These are phyloP conservation scores for Zapornia atra DNA, from an alignment of 2,113 vertebrate genomes.

Conservation along the genomic window DNA sequence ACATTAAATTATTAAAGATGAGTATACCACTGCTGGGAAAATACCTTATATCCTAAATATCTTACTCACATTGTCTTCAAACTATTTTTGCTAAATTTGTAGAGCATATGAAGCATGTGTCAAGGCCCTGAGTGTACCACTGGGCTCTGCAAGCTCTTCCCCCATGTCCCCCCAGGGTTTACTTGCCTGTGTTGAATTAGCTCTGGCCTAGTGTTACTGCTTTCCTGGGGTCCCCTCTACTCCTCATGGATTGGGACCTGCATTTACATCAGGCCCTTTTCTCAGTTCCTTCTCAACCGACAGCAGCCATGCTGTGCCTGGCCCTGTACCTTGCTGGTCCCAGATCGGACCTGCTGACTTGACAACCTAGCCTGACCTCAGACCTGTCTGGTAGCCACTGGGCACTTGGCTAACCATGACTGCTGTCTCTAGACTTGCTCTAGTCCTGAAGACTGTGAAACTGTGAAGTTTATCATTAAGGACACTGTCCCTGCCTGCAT, in stretches of 20 bases:
- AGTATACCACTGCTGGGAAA: background rate
- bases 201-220: background rate
- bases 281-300: background rate
- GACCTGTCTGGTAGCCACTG: background rate
- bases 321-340: background rate
- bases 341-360: background rate
- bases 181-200: background rate
- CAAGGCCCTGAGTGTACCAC: background rate
- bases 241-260: background rate
- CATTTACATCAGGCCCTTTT: background rate
- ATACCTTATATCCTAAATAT: background rate
- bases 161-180: rapidly evolving
- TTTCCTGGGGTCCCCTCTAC: background rate
- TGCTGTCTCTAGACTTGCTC: background rate
- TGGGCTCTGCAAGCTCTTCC: background rate
- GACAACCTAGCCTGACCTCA: background rate
- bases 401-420: background rate
- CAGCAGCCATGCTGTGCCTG: rapidly evolving
- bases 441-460: background rate
- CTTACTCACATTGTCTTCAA: background rate
- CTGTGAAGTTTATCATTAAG: background rate
- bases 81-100: background rate
- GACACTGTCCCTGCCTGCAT: background rate
- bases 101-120: background rate
- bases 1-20: background rate